Evolutionary conservation across 2,113 vertebrate genomes (phyloP).

Genomic region (Scalopus aquaticus): DNA sequence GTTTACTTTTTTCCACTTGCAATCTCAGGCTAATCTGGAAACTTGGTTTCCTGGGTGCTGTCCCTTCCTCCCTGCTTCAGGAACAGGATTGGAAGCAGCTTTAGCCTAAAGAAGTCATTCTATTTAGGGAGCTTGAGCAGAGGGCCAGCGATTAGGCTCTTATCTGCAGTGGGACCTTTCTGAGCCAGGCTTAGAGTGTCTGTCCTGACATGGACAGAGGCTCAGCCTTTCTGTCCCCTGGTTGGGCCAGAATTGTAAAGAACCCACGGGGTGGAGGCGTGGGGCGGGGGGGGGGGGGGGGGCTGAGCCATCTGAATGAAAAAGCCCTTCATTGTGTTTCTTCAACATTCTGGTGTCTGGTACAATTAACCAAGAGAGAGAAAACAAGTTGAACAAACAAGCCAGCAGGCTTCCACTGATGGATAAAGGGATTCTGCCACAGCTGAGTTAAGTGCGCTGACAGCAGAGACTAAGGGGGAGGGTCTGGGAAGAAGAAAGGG

Average conservation of each 20-base stretch:
- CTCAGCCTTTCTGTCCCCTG: not conserved
- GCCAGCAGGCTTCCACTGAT: constrained; percentile 41
- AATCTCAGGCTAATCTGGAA: not conserved
- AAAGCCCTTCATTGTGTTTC: constrained; percentile 83
- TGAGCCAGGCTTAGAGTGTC: not conserved
- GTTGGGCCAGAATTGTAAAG: constrained; percentile 61
- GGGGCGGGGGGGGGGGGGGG: no score
- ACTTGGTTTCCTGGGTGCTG: constrained; percentile 49
- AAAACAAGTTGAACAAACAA: constrained; percentile 81
- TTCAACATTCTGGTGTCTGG: constrained; percentile 63
- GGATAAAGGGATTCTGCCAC: constrained; percentile 55
- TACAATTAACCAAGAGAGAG: constrained; percentile 80
- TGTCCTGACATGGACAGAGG: not conserved
- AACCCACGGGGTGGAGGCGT: no score
- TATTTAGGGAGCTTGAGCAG: constrained; percentile 83
- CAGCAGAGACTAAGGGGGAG: not conserved
- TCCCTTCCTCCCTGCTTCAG: constrained; percentile 35
- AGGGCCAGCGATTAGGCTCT: constrained; percentile 79
- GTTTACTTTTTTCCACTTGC: not conserved
- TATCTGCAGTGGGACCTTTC: constrained; percentile 53
- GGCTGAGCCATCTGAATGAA: constrained; percentile 46
- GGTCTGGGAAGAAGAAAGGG: constrained; percentile 19
- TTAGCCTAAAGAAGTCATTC: constrained; percentile 74
- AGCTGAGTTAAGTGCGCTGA: constrained; percentile 41
- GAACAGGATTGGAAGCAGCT: constrained; percentile 60